Evolutionary conservation across 2,797 vertebrate genomes (phyloP), one percentile per base, ranked within the genome.

Genomic region (Hybognathus amarus): DNA sequence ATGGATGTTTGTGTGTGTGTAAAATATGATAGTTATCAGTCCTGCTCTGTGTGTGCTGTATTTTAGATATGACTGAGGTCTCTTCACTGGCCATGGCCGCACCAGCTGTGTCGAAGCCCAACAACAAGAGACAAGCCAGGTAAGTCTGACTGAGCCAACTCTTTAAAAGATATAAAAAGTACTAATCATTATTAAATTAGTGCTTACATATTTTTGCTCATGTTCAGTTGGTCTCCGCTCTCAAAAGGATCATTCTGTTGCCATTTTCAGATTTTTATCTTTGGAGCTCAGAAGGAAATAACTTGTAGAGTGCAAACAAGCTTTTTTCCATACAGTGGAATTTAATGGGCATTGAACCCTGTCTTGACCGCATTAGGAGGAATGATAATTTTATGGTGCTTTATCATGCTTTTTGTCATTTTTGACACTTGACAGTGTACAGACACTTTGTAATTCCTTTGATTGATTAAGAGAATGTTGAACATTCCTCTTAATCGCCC

Each of bases 41-140:
- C 20, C 24, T 86, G 10, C 68, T 45, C 17, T 67, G 12, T 69
- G 18, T 67, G 61, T 83, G 36, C 33, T 77, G 79, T 74, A 54
- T 91, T 80, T 89, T 91, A 97, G 98, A 99, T 82, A 95, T 99
- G 93, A 86, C 96, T 6, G 97, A 99, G 22, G 92, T 96, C 33
- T 87, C 96, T 61, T 91, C 95, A n/a, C 90, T 98, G 93, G 94
- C 95, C 3, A 88, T 96, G 83, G 91, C 94, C 9, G 91, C 92
- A 27, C n/a, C 93, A 69, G 93, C 96, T 18, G 93, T 93, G 38
- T 94, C 96, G 78, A 96, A 98, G 74, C 91, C 96, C 24, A 89
- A 91, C 89, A 95, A 89, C 92, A 99, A 99, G 91, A 95, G 97
- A 77, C 91, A 95, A 50, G 92, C 97, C 0, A 90, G 90, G 98